These are phyloP conservation scores for Tetraneura akinire DNA, from an alignment of 1,140 invertebrate genomes.

Conservation along the genomic window DNA sequence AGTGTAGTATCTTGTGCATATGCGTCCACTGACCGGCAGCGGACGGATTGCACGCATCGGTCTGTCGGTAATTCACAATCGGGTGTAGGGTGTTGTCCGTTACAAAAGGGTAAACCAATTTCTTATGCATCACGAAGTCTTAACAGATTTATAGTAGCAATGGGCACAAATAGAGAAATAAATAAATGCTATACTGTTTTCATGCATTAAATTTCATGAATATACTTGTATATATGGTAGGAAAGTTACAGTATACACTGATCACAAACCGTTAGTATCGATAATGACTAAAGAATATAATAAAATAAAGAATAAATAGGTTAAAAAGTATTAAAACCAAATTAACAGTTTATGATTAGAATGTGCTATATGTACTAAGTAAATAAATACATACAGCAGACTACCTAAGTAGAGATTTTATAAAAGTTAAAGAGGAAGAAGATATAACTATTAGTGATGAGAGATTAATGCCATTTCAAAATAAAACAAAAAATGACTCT, in stretches of 20 bases:
- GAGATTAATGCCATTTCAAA: neutral
- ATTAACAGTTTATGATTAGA: neutral
- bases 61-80: conserved; percentile 53
- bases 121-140: conserved; percentile 53
- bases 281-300: neutral
- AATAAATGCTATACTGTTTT: too few species aligned
- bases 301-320: neutral
- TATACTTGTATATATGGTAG: too few species aligned
- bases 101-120: conserved; percentile 55
- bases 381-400: conserved; percentile 1
- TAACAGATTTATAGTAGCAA: too few species aligned
- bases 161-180: too few species aligned
- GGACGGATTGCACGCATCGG: conserved; percentile 12
- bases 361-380: conserved; percentile 8
- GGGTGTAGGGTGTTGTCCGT: conserved; percentile 55
- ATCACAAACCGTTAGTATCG: neutral
- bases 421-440: neutral
- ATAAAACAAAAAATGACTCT: neutral
- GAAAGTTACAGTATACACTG: too few species aligned
- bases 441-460: neutral
- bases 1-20: conserved; percentile 19
- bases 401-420: neutral
- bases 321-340: neutral
- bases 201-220: too few species aligned
- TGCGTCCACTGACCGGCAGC: conserved; percentile 3